phyloP scores from a whole-genome alignment of 2,888 invertebrate genomes.

The Palloptera scutellata region DNA sequence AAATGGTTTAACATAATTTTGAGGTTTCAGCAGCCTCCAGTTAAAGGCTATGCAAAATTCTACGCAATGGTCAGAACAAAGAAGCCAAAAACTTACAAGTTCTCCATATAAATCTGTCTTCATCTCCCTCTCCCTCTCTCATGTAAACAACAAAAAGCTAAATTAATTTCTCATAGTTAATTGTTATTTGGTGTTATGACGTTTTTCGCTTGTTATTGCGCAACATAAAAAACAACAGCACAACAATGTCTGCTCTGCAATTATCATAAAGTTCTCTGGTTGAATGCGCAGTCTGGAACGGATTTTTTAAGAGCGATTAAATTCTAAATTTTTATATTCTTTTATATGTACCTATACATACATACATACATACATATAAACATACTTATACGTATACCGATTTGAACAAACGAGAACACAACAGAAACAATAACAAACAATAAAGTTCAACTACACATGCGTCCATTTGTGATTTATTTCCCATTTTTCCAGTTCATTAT shows the following conservation, averaged over 20 bases:
- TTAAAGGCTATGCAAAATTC: too few species aligned
- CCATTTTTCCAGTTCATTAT: too few species aligned
- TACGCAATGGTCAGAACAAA: too few species aligned
- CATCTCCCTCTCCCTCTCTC: too few species aligned
- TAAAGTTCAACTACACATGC: too few species aligned
- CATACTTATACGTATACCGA: background rate
- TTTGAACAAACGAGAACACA: background rate
- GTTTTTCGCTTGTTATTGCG: constrained; percentile 50
- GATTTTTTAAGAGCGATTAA: background rate
- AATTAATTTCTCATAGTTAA: constrained; percentile 51
- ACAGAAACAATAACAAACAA: too few species aligned
- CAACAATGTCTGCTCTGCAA: background rate
- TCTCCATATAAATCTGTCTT: too few species aligned
- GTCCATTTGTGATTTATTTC: too few species aligned
- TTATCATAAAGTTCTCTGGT: too few species aligned
- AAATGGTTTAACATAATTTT: too few species aligned
- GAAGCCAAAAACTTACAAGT: too few species aligned
- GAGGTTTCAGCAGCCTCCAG: too few species aligned
- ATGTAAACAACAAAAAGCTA: constrained; percentile 12
- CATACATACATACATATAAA: constrained; percentile 2
- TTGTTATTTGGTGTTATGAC: constrained; percentile 55
- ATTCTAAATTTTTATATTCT: background rate
- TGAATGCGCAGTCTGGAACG: background rate
- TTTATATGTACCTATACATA: background rate
- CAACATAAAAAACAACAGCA: constrained; percentile 40